phyloP scores from a whole-genome alignment of 2,113 vertebrate genomes.

The Cephalopholis sonnerati region DNA sequence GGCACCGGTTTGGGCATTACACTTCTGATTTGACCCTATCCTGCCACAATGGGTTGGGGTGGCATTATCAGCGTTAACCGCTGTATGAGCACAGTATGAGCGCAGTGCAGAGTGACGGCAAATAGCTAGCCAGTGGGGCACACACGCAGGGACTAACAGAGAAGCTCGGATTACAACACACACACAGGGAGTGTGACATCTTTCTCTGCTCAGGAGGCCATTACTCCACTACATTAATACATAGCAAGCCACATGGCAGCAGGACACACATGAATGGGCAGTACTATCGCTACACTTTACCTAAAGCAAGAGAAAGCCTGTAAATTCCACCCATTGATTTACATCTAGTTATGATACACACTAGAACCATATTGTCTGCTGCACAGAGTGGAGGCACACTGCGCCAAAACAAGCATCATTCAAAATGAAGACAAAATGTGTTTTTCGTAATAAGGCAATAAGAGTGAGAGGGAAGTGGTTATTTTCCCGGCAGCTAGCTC shows the following conservation, averaged over 20 bases:
- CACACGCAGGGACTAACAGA: no score
- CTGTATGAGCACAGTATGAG: no score
- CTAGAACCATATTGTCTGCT: neutral
- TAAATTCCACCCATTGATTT: conserved; percentile 21
- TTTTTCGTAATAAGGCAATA: conserved; percentile 26
- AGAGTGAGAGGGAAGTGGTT: conserved; percentile 6
- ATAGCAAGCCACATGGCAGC: neutral
- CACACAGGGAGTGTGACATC: no score
- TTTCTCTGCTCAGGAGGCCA: no score
- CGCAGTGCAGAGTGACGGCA: no score
- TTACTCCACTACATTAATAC: no score
- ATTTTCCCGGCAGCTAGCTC: conserved; percentile 25
- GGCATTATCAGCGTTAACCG: no score
- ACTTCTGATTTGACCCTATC: no score
- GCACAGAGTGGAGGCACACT: neutral
- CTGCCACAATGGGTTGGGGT: no score
- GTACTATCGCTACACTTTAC: neutral
- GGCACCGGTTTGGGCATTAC: no score
- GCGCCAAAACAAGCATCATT: conserved; percentile 27
- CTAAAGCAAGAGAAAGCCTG: neutral
- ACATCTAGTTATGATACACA: conserved; percentile 3
- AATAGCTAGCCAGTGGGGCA: no score
- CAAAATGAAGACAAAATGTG: conserved; percentile 32
- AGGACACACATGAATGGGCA: neutral
- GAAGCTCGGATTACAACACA: no score